Conservation (phyloP, 2,888 invertebrate genomes). For the Mimachlamys varia region DNA sequence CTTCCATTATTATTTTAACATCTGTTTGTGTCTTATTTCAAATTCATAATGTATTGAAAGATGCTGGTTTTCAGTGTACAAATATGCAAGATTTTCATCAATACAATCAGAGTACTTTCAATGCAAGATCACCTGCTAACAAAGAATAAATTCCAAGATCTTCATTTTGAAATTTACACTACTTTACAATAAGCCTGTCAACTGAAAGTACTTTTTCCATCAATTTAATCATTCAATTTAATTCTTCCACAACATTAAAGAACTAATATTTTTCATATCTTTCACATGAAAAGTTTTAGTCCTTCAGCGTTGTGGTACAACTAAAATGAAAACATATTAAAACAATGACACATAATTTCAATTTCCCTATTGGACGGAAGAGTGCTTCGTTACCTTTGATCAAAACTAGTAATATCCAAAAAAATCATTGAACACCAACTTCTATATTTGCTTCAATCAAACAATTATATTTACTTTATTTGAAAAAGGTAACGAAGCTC, state of each 20-base stretch:
- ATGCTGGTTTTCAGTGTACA: slow-evolving; percentile 20
- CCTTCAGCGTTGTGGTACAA: neutral
- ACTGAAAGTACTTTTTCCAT: neutral
- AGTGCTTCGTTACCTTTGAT: neutral
- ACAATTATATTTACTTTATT: neutral
- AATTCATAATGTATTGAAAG: neutral
- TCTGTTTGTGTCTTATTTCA: neutral
- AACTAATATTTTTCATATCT: neutral
- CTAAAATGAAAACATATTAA: neutral
- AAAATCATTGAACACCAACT: neutral
- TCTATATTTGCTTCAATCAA: neutral
- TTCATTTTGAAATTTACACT: neutral
- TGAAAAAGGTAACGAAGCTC: neutral
- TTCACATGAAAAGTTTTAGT: neutral
- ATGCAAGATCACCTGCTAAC: neutral
- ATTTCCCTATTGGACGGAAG: neutral
- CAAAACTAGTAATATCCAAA: neutral
- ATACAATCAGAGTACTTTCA: neutral
- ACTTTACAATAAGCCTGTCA: neutral
- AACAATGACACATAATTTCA: neutral
- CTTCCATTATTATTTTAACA: neutral
- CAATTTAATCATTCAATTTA: neutral
- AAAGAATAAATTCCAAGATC: neutral
- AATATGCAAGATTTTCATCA: neutral
- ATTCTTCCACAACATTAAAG: neutral